phyloP scores from a whole-genome alignment of 2,888 invertebrate species.

The Alloplasta piceator region DNA sequence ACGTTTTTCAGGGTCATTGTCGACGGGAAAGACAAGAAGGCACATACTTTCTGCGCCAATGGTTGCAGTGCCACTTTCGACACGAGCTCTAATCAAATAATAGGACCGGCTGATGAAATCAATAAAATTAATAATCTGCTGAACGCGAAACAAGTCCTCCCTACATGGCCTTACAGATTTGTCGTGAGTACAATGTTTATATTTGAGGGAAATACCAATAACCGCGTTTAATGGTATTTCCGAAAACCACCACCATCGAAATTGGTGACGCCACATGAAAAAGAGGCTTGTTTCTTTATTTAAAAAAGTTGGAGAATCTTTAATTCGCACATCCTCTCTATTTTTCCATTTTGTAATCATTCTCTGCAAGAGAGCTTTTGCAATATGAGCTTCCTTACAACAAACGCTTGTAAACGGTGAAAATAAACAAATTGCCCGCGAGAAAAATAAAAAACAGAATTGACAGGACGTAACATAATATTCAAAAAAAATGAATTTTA shows the following conservation, averaged over 20 bases:
- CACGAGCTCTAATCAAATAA: conserved; percentile 82
- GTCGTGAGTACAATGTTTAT: conserved; percentile 65
- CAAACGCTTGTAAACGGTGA: no score
- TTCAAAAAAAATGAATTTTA: no score
- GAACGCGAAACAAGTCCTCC: conserved; percentile 75
- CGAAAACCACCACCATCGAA: not conserved
- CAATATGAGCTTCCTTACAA: no score
- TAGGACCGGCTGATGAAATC: conserved; percentile 82
- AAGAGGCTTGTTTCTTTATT: not conserved
- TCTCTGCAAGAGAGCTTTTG: no score
- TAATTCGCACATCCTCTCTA: no score
- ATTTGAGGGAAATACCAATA: no score
- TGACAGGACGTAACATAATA: no score
- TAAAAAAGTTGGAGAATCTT: no score
- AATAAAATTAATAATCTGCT: conserved; percentile 81
- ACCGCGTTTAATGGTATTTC: no score
- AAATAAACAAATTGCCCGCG: no score
- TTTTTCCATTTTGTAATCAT: no score
- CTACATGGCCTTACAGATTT: conserved; percentile 67
- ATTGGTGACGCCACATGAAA: not conserved
- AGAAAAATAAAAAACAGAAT: no score
- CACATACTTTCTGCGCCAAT: conserved; percentile 75
- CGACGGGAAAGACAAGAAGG: conserved; percentile 66
- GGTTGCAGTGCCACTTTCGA: conserved; percentile 83
- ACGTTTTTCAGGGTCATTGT: conserved; percentile 68